phyloP scores from a whole-genome alignment of 2,888 invertebrate genomes.

The Pterostichus madidus region DNA sequence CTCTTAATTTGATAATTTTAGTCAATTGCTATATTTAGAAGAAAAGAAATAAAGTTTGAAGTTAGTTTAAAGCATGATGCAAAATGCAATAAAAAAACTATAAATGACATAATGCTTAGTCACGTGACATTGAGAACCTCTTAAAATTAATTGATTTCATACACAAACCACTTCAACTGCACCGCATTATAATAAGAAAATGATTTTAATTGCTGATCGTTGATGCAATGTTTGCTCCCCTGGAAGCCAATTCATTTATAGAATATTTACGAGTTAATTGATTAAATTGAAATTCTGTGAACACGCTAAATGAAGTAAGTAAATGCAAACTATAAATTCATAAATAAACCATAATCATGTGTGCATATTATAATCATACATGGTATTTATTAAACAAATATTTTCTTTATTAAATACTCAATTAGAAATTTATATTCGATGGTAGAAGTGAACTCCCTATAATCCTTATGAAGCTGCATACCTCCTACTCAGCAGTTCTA shows the following conservation, averaged over 20 bases:
- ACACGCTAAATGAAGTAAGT: background rate
- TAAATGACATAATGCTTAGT: constrained; percentile 4
- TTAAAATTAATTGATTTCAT: background rate
- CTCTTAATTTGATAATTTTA: no score
- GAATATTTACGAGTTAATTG: constrained; percentile 25
- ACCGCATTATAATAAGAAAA: background rate
- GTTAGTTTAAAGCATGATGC: background rate
- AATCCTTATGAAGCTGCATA: background rate
- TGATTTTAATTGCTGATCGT: background rate
- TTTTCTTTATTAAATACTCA: constrained; percentile 1
- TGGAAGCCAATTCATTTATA: constrained; percentile 2
- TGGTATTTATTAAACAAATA: constrained; percentile 14
- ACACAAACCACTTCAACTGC: no score
- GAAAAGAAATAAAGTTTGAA: background rate
- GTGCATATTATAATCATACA: constrained; percentile 6
- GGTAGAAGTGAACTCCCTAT: background rate
- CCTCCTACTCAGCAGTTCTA: background rate
- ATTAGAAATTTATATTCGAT: constrained; percentile 17
- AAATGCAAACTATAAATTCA: background rate
- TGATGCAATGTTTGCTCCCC: constrained; percentile 18
- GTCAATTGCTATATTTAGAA: background rate
- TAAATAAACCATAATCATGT: constrained; percentile 26
- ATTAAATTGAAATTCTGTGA: constrained; percentile 26
- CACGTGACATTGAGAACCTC: background rate
- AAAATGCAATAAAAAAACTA: no score